Conservation (phyloP, 37 sponge, comb jelly and placozoan species). For the Theonella swinhoei region DNA sequence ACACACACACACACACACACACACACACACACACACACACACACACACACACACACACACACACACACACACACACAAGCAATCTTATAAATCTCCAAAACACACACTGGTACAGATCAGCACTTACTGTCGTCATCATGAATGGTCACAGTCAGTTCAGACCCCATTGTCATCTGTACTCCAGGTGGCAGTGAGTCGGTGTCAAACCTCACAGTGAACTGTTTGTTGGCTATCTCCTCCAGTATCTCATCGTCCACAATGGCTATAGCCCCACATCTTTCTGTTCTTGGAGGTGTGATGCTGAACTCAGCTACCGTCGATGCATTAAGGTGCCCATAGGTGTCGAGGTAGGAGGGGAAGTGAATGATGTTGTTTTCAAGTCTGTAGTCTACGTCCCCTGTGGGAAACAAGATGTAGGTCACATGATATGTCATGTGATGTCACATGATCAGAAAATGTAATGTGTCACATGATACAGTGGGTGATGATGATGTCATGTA, state of each 20-base stretch:
- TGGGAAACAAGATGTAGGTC: too few relatives aligned
- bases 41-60: too few relatives aligned
- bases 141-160: not conserved
- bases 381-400: conserved; percentile 19
- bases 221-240: not conserved
- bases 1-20: conserved; percentile 64
- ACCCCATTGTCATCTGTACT: not conserved
- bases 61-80: too few relatives aligned
- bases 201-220: not conserved
- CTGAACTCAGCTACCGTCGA: not conserved
- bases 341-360: conserved; percentile 1
- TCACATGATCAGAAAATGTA: not conserved
- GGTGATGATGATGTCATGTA: not conserved
- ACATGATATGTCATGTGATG: too few relatives aligned
- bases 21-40: conserved; percentile 71
- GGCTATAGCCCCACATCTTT: conserved; percentile 13
- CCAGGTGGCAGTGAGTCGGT: not conserved
- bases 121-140: not conserved
- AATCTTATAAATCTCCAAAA: too few relatives aligned
- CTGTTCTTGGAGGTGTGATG: not conserved
- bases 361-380: not conserved
- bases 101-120: too few relatives aligned
- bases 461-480: not conserved
- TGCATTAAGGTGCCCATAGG: not conserved
- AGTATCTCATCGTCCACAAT: conserved; percentile 33